phyloP scores from a whole-genome alignment of 2,888 invertebrate genomes.

The Mellilla xanthometata region DNA sequence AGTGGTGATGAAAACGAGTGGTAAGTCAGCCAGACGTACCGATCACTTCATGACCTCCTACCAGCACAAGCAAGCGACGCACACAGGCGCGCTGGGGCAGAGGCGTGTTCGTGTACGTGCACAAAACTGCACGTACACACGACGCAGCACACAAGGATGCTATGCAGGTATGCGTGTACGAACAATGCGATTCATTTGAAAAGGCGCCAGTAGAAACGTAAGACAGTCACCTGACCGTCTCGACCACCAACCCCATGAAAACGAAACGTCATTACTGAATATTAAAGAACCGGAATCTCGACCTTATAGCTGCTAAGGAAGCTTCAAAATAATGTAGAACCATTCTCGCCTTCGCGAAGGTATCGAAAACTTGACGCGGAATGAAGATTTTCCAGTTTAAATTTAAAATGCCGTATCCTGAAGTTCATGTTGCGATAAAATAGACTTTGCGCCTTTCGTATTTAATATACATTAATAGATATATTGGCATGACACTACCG shows the following conservation, averaged over 20 bases:
- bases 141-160: slow-evolving; percentile 50
- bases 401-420: slow-evolving; percentile 38
- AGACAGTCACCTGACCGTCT: slow-evolving; percentile 65
- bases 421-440: slow-evolving; percentile 24
- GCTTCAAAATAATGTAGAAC: slow-evolving; percentile 19
- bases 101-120: slow-evolving; percentile 67
- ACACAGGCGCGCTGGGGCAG: slow-evolving; percentile 44
- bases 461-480: slow-evolving; percentile 2
- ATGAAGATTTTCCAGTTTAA: slow-evolving; percentile 52
- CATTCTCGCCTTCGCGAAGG: neutral
- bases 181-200: slow-evolving; percentile 70
- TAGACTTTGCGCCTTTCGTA: slow-evolving; percentile 25
- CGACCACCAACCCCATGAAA: slow-evolving; percentile 31
- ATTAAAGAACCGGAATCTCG: slow-evolving; percentile 29
- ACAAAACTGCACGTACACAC: slow-evolving; percentile 49
- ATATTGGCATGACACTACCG: slow-evolving; percentile 7
- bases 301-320: slow-evolving; percentile 25
- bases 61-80: slow-evolving; percentile 46
- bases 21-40: slow-evolving; percentile 33
- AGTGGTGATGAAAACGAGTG: slow-evolving; percentile 4
- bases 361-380: slow-evolving; percentile 30
- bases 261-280: slow-evolving; percentile 23
- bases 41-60: slow-evolving; percentile 70
- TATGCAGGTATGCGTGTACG: slow-evolving; percentile 38
- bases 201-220: slow-evolving; percentile 61